Conservation (phyloP, 2,797 vertebrate genomes). For the Danionella dracula region DNA sequence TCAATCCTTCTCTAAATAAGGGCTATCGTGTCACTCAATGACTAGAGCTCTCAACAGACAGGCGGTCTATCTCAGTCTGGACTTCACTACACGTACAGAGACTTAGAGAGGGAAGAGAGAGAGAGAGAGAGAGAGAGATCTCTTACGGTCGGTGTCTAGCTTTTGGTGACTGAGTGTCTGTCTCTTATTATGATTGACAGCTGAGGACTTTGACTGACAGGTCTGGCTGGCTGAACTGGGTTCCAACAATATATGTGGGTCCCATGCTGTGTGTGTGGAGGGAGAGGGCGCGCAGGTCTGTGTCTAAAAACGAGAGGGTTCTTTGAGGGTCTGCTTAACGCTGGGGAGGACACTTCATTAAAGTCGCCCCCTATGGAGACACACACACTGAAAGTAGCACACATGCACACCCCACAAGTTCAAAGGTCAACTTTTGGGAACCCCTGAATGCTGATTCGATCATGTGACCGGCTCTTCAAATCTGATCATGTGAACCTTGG, state of each 20-base stretch:
- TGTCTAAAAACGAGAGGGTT: constrained; percentile 20
- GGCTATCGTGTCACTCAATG: constrained; percentile 34
- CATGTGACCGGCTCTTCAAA: neutral
- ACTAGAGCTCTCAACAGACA: constrained; percentile 21
- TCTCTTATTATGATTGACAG: constrained; percentile 37
- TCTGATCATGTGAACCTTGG: constrained; percentile 8
- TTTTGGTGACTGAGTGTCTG: constrained; percentile 27
- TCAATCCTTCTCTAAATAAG: constrained; percentile 19
- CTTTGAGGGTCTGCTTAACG: constrained; percentile 24
- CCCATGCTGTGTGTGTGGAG: constrained; percentile 26
- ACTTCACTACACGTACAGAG: constrained; percentile 45
- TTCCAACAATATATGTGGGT: constrained; percentile 12
- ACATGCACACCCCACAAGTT: constrained; percentile 14
- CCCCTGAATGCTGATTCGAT: constrained; percentile 7
- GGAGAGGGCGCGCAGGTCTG: neutral
- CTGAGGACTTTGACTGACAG: constrained; percentile 24
- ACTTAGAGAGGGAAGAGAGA: no score
- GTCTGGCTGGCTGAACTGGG: constrained; percentile 8
- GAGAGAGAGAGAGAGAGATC: constrained; percentile 54
- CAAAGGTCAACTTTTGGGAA: constrained; percentile 27
- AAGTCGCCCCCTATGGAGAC: constrained; percentile 47
- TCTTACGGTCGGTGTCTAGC: constrained; percentile 21
- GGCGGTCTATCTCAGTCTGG: constrained; percentile 25
- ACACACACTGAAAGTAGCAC: constrained; percentile 19
- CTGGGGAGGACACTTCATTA: constrained; percentile 53